Base-by-base conservation (phyloP, 2,113 vertebrate species). In the Setophaga coronata region DNA sequence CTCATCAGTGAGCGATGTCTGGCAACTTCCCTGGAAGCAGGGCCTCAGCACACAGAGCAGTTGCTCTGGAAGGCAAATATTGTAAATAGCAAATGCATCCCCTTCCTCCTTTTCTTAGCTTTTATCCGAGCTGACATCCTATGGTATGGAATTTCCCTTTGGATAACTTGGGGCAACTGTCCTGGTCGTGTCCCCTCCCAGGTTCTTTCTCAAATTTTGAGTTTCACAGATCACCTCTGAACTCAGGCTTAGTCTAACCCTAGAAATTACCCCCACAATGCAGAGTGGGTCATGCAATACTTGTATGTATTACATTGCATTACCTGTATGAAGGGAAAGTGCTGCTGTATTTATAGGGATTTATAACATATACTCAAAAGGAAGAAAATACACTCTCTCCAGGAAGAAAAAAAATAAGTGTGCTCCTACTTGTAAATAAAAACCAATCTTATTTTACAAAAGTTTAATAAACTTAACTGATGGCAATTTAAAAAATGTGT, bases 1-100 rank as follows among this genome's bases (percentile, higher is more conserved):
- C 24, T 33, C 42, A 29, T 57, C 25, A 57, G 3, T 48, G 51
- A 24, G 60, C 4, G 8, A 24, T 34, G 15, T 48, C 42, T 8
- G 4, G 24, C 29, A n/a, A 26, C 34, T 48, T 28, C 50, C 24
- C 0, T 0, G n/a, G 18, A 56, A 38, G 15, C 9, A 40, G n/a
- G 2, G 15, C 19, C 7, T n/a, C 50, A 48, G 60, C 70, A 57
- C 19, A 10, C 0, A 1, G 29, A 65, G 34, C 20, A 33, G 9
- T 6, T 64, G 3, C 29, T 28, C 18, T 65, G 50, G 34, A 57
- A 48, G 15, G 29, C 34, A 48, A 74, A 57, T 4, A 20, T 3
- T 17, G 5, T 12, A 29, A 74, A 66, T 15, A 48, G 48, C 4
- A 33, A 74, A 65, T 12, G 3, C 18, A n/a, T 2, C 3, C 18